Conservation (phyloP, 1,140 invertebrate species). For the Orius laevigatus region DNA sequence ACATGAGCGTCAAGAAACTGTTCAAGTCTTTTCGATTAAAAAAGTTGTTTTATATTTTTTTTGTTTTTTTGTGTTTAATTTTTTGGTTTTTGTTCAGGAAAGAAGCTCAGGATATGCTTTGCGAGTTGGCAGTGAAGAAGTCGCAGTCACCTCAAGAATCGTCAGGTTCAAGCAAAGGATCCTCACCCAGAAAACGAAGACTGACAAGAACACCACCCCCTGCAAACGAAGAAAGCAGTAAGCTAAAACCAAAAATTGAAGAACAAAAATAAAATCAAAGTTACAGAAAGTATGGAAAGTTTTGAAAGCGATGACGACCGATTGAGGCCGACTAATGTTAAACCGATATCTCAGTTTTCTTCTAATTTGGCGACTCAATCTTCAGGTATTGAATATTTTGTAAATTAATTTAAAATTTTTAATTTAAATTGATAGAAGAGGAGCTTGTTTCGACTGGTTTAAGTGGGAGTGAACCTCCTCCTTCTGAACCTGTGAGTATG, state of each 20-base stretch:
- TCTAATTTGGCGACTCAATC: slow-evolving; percentile 11
- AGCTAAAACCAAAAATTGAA: background rate
- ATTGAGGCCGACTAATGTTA: background rate
- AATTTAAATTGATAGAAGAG: slow-evolving; percentile 7
- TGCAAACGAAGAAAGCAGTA: background rate
- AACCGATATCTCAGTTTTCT: slow-evolving; percentile 5
- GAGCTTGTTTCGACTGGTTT: slow-evolving; percentile 8
- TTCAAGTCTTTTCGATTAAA: background rate
- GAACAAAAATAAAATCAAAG: too few species aligned
- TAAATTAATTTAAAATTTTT: background rate
- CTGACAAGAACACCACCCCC: slow-evolving; percentile 24
- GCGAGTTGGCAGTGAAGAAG: slow-evolving; percentile 57
- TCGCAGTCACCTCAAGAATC: slow-evolving; percentile 40
- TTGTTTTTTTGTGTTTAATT: background rate
- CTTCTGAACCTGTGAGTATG: slow-evolving; percentile 21
- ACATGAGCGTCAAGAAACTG: background rate
- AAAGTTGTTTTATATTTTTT: background rate
- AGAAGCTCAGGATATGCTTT: slow-evolving; percentile 68
- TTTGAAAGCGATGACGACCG: slow-evolving; percentile 4
- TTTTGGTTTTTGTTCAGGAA: slow-evolving; percentile 37
- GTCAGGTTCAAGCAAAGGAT: slow-evolving; percentile 30
- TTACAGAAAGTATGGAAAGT: slow-evolving; percentile 2
- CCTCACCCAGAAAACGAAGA: slow-evolving; percentile 23
- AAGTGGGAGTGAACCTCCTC: slow-evolving; percentile 6
- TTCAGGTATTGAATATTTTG: slow-evolving; percentile 5